These are phyloP conservation scores for Metopia argyrocephala DNA, from an alignment of 2,888 invertebrate genomes.

Conservation along the genomic window DNA sequence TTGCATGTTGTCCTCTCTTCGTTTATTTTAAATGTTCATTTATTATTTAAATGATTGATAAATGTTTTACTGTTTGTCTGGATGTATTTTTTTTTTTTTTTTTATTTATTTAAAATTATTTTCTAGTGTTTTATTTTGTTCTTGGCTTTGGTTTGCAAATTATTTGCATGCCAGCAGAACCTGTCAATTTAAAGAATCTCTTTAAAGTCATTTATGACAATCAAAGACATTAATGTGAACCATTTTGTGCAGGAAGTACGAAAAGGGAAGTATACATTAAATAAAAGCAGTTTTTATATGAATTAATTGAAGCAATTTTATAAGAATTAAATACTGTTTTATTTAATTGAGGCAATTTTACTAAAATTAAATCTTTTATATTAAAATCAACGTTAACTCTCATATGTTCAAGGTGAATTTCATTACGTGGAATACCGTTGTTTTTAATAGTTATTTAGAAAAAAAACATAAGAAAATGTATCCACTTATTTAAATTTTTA, in stretches of 20 bases:
- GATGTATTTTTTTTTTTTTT: neutral
- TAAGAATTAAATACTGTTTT: too few relatives aligned
- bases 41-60: conserved; percentile 57
- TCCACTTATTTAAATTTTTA: too few relatives aligned
- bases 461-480: too few relatives aligned
- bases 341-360: too few relatives aligned
- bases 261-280: conserved; percentile 45
- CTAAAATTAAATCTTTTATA: too few relatives aligned
- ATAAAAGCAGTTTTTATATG: conserved; percentile 12
- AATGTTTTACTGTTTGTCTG: conserved; percentile 53
- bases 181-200: conserved; percentile 55
- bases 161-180: conserved; percentile 48
- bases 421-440: too few relatives aligned
- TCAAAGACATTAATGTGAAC: neutral
- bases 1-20: conserved; percentile 1
- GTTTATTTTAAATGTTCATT: conserved; percentile 38
- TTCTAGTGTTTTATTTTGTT: conserved; percentile 10
- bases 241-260: neutral
- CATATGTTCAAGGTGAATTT: neutral
- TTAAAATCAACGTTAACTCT: neutral
- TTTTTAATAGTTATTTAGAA: too few relatives aligned
- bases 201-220: conserved; percentile 54
- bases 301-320: conserved; percentile 28
- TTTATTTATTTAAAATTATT: conserved; percentile 15
- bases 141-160: conserved; percentile 14